Base-by-base conservation (phyloP, 1,140 invertebrate species). In the Xylocopa sonorina region DNA sequence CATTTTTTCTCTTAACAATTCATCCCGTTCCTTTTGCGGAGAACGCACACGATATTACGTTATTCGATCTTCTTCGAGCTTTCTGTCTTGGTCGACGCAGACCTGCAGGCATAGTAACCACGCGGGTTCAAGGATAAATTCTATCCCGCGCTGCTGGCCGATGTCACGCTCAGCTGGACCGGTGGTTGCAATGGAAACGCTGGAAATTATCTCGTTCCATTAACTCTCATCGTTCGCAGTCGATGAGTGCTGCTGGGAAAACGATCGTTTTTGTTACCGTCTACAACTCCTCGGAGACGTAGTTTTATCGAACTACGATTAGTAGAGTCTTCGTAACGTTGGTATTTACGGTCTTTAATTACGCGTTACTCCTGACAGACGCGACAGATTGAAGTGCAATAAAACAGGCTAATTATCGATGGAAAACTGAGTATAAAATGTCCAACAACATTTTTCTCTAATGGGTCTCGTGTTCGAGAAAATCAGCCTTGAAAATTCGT, bases 121-220 rank as follows among this genome's bases (percentile, higher is more conserved):
- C 63, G 24, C 38, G 34, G 57, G 67, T 78, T 72, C 67, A 72
- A 51, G 76, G 76, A 78, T 78, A 62, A 62, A 72, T 78, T 48
- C 34, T 78, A 60, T 60, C 53, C 74, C 32, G 38, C 29, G 38
- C 9, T 24, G 32, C 32, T 48, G 66, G 55, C 43, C 76, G 62
- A 72, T 78, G 76, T 78, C 68, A 78, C 76, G 76, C 67, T 78
- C 76, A 72, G 76, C 57, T 78, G 76, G 68, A 78, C 50, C 76
- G 16, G 34, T 21, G 55, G 66, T 71, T 48, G 51, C n/a, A 21
- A 41, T 53, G 63, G 46, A 55, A 77, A 58, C 53, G 43, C 27
- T 43, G 27, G 57, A 41, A 46, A 78, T 63, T 34, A 72, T 72
- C 48, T 21, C 41, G 55, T 78, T 69, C 67, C 76, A 77, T 77